Percentiles rank a stretch among this genome's conserved stretches.
phyloP scores from a whole-genome alignment of 1,140 invertebrate genomes.

The Heliothis virescens region DNA sequence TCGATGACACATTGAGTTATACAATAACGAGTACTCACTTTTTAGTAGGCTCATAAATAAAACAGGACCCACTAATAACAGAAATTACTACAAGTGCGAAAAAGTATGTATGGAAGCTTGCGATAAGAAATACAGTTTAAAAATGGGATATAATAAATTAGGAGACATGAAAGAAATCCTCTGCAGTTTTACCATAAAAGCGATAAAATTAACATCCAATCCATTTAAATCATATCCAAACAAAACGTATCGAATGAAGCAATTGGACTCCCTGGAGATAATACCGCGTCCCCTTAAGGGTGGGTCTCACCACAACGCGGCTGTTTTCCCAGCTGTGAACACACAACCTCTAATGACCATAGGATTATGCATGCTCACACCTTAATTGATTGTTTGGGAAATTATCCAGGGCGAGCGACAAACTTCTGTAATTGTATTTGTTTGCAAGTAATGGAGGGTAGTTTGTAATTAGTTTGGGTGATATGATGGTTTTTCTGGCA shows the following conservation, averaged over 20 bases:
- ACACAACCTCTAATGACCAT: constrained; percentile 31
- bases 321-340: constrained; percentile 42
- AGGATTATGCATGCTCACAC: constrained; percentile 43
- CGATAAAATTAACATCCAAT: no score
- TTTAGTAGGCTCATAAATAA: neutral
- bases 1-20: neutral
- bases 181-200: no score
- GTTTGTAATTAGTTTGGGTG: neutral
- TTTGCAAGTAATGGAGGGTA: constrained; percentile 16
- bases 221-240: neutral
- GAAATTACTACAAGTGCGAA: no score
- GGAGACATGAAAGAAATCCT: no score
- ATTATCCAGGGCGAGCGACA: constrained; percentile 28
- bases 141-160: no score
- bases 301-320: constrained; percentile 3
- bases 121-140: no score
- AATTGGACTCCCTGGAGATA: constrained; percentile 22
- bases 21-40: neutral
- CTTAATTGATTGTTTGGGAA: constrained; percentile 43
- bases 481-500: constrained; percentile 15
- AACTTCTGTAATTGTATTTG: constrained; percentile 33
- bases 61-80: neutral
- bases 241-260: constrained; percentile 8
- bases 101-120: no score
- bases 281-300: constrained; percentile 1